Conservation (phyloP, 2,797 vertebrate genomes). For the Hoplostethus atlanticus region DNA sequence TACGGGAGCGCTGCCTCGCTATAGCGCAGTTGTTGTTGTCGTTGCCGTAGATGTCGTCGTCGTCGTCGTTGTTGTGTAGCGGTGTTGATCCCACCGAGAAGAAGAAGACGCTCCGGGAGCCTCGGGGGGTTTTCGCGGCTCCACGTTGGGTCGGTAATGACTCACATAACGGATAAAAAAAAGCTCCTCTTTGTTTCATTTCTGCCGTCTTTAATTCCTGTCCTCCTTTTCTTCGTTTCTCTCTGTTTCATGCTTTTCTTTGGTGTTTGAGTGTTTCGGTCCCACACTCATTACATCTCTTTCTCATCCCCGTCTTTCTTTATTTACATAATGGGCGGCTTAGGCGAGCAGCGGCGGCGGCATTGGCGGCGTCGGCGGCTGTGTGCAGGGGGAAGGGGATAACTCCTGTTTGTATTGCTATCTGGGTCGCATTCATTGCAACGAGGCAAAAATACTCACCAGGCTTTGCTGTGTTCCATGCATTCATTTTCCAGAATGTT, state of each 20-base stretch:
- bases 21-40: constrained; percentile 71
- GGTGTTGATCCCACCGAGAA: constrained; percentile 71
- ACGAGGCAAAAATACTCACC: constrained; percentile 39
- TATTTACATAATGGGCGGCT: constrained; percentile 68
- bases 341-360: constrained; percentile 29
- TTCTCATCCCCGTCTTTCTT: constrained; percentile 35
- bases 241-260: constrained; percentile 15
- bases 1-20: constrained; percentile 57
- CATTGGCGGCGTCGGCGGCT: background rate
- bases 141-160: constrained; percentile 64
- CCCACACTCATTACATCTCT: constrained; percentile 39
- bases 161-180: constrained; percentile 62
- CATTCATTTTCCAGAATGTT: constrained; percentile 58
- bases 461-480: constrained; percentile 54
- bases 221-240: background rate
- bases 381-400: constrained; percentile 50
- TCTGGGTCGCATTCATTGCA: constrained; percentile 56
- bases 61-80: constrained; percentile 69
- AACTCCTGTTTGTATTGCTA: constrained; percentile 55
- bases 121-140: constrained; percentile 58
- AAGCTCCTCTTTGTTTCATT: constrained; percentile 50
- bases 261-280: constrained; percentile 32
- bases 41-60: constrained; percentile 53
- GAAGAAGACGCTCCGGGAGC: constrained; percentile 61
- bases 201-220: background rate